Base-by-base conservation (phyloP, 2,888 invertebrate species). In the Crepidodera aurea region DNA sequence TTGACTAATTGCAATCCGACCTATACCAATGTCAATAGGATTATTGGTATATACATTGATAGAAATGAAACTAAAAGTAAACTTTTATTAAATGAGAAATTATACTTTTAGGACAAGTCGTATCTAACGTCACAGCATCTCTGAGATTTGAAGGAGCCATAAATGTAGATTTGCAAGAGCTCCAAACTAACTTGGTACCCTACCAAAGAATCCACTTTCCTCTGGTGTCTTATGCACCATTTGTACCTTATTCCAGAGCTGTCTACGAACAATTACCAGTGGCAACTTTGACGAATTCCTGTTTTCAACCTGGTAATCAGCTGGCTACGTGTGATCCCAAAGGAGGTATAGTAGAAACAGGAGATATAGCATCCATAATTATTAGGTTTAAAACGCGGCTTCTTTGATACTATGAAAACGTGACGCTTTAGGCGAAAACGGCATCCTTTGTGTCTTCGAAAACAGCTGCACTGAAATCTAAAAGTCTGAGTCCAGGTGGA, bases 201-300 rank as follows among this genome's bases (percentile, higher is more conserved):
- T 95, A 92, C 79, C 93, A 94, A 0, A 85, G 95, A 74, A 92
- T 95, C 58, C 94, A 95, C 77, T 95, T 91, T 77, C 93, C 94
- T 0, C 79, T 94, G 48, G 84, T 91, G 66, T 91, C 89, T 29
- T 94, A 87, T 81, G 87, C 91, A 0, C 91, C 91, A 0, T 83
- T 91, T 37, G 81, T 90, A 3, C 84, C 89, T 7, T 84, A 86
- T 1, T 82, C 84, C 42, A 85, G 85, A 79, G 88, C 88, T 0
- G 83, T 84, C 66, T 88, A 88, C 71, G 89, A 90, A 71, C 83
- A 85, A 15, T 79, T 87, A 69, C 83, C 87, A 0, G 88, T 88
- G 0, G 83, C 86, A 5, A 89, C 91, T 77, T 83, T 94, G 62
- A 92, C 94, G 67, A 87, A 86, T 78, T 85, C 90, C 1, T 93